Evolutionary conservation across 2,797 vertebrate genomes (phyloP), one percentile per base, ranked within the genome.

Genomic region (Stomatorhinus walkeri): DNA sequence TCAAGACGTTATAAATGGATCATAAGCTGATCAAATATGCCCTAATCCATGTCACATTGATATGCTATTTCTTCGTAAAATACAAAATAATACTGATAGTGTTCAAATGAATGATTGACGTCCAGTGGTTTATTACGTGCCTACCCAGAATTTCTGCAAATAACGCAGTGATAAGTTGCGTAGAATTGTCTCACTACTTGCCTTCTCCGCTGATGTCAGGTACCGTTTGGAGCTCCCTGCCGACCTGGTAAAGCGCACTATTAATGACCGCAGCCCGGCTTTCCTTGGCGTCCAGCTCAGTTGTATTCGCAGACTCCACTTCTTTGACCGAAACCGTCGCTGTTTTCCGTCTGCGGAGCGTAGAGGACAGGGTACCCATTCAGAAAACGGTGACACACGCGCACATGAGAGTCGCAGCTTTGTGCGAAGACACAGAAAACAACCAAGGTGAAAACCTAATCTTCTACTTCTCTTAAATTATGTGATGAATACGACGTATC

Each of bases 351-450:
- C 90, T 91, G 76, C 91, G 46, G 87, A 93, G 89, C 84, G 88
- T 91, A 88, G 91, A 93, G 83, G 91, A 93, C 54, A 92, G 88
- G 87, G 92, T 89, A 89, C 93, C 93, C 93, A 93, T 93, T 89
- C 90, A 87, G 89, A 91, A 89, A 88, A 36, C 54, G 24, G 54
- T 16, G 48, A 22, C 40, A 22, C 52, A 48, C 8, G 49, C 19
- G 68, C 83, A 87, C 72, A 24, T 36, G 68, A 14, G 84, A 89
- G 88, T 19, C 51, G 32, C 59, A 43, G 89, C 51, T 84, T 8
- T 52, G 88, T 56, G 14, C 32, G 52, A 46, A 51, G 86, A 85
- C 64, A 87, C 84, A 59, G 52, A 24, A 87, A 68, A 3, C 85
- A 28, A 64, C 54, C 16, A 43, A 36, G 59, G 32, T 49, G 61